Percentiles rank a stretch among this genome's conserved stretches.
Conservation (phyloP, 2,113 vertebrate genomes). For the Oncorhynchus keta region DNA sequence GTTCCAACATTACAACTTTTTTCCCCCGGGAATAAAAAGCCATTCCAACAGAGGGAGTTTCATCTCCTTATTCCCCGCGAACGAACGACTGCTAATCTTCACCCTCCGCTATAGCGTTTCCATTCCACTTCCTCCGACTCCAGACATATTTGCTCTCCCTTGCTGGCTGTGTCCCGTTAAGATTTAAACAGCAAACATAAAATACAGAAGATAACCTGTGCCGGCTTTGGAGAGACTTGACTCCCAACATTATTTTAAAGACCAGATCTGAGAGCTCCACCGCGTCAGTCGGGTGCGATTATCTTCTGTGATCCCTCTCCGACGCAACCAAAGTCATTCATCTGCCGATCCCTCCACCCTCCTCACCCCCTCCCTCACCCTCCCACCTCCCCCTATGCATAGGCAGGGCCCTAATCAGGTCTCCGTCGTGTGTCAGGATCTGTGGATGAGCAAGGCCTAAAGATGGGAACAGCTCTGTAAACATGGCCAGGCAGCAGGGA, state of each 20-base stretch:
- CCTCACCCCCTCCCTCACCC: constrained; percentile 26
- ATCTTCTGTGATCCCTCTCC: constrained; percentile 73
- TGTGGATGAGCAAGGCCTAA: constrained; percentile 69
- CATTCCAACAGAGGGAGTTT: constrained; percentile 55
- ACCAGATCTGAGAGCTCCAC: constrained; percentile 69
- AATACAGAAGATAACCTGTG: constrained; percentile 71
- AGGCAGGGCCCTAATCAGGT: constrained; percentile 70
- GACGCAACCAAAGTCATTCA: constrained; percentile 72
- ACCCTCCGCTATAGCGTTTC: constrained; percentile 69
- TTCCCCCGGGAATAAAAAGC: constrained; percentile 55
- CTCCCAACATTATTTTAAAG: constrained; percentile 78
- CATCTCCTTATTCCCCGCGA: constrained; percentile 59
- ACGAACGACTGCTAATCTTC: constrained; percentile 63
- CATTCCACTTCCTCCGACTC: constrained; percentile 71
- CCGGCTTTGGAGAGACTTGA: constrained; percentile 68
- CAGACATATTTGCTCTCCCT: constrained; percentile 75
- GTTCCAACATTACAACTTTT: constrained; percentile 46
- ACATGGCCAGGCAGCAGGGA: constrained; percentile 64
- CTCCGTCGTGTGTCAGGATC: constrained; percentile 69
- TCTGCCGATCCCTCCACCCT: constrained; percentile 62
- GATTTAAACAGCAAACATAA: constrained; percentile 81
- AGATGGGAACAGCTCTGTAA: constrained; percentile 72
- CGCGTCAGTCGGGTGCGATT: constrained; percentile 69
- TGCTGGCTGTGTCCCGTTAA: constrained; percentile 71
- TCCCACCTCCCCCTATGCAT: constrained; percentile 50